Base-by-base conservation (phyloP, 2,888 invertebrate genomes). In the Oligia fasciuncula region DNA sequence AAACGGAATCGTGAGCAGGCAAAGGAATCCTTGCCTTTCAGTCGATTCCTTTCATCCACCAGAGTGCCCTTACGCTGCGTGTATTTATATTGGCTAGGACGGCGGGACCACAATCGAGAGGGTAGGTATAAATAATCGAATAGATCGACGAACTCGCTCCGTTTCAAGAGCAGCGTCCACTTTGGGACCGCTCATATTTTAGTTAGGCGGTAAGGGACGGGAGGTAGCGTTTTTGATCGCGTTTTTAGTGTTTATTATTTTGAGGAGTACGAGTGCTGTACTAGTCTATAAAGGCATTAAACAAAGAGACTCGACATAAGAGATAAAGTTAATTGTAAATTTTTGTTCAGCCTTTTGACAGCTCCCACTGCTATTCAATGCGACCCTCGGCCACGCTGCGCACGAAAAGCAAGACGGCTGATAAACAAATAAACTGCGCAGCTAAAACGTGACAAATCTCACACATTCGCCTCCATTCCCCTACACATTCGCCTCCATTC, bases 91-190 rank as follows among this genome's bases (percentile, higher is more conserved):
- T 77, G 17, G 23, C 35, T n/a, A 19, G 49, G 49, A 71, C 6
- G 46, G 13, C n/a, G 19, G 79, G 63, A 68, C 80, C 76, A 84
- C 84, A 87, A 85, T 85, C 81, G 49, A 65, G 69, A 66, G 73
- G 77, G 43, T 51, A 67, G 80, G 75, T 77, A 88, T 89, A 87
- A 87, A 87, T 89, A 89, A 86, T 86, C 86, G 74, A 83, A 81
- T 80, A 78, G 88, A 85, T 87, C 88, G 86, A 73, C 80, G 85
- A 81, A 86, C 86, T 66, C 76, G 76, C 76, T 75, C 68, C 78
- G 80, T 79, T 81, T 51, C 57, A 79, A 85, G 82, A 79, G 86
- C 84, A 43, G 46, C 75, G 80, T 83, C 86, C 87, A 87, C 89
- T 87, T 79, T 57, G 19, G 79, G 71, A 76, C 73, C 72, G 72